Evolutionary conservation across 2,113 vertebrate species (phyloP).

Genomic region (Sinocyclocheilus maitianheensis): DNA sequence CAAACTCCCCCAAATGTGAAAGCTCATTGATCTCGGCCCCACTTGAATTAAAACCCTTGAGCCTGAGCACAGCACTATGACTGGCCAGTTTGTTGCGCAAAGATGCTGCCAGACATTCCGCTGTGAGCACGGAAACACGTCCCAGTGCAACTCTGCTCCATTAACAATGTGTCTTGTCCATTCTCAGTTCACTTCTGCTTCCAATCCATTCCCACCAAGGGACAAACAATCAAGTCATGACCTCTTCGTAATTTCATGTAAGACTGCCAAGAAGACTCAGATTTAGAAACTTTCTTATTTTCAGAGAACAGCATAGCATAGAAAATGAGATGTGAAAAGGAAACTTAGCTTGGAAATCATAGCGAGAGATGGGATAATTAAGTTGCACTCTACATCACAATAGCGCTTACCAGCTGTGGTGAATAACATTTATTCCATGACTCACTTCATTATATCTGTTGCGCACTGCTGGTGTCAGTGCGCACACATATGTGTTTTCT

Average conservation of each 20-base stretch:
- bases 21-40: constrained; percentile 9
- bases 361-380: neutral
- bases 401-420: neutral
- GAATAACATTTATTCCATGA: constrained; percentile 13
- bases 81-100: neutral
- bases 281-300: neutral
- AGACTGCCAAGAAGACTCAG: neutral
- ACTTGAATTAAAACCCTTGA: neutral
- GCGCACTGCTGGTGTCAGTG: neutral
- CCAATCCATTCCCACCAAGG: constrained; percentile 11
- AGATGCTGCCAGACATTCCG: neutral
- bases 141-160: neutral
- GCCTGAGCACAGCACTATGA: neutral
- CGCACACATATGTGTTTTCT: neutral
- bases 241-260: neutral
- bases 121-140: constrained; percentile 6
- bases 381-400: neutral
- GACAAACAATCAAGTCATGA: constrained; percentile 9
- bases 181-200: constrained; percentile 13
- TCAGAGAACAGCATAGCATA: neutral
- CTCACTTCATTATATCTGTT: neutral
- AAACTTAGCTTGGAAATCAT: neutral
- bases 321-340: neutral
- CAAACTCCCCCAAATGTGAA: neutral
- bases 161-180: neutral